Evolutionary conservation across 2,113 vertebrate genomes (phyloP).

Genomic region (Dromiciops gliroides): DNA sequence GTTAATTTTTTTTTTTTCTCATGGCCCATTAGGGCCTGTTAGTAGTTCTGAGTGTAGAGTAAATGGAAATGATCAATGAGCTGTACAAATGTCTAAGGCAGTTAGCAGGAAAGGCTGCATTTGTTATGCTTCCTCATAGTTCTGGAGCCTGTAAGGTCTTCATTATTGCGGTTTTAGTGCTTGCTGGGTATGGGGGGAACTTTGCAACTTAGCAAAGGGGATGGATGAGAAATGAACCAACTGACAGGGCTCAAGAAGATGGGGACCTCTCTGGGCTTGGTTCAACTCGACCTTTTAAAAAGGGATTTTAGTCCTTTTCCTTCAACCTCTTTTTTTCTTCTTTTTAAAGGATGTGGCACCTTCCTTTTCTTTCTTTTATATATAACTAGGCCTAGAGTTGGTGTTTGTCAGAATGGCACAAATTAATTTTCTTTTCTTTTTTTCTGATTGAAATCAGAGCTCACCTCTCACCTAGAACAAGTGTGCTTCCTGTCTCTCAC

Average conservation of each 20-base stretch:
- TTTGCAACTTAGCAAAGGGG: background rate
- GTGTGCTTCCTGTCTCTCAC: background rate
- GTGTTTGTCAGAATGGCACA: background rate
- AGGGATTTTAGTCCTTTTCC: background rate
- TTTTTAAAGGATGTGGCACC: too few relatives aligned
- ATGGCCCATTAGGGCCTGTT: background rate
- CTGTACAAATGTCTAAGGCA: background rate
- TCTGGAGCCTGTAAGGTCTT: background rate
- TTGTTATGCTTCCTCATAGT: background rate
- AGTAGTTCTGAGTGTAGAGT: background rate
- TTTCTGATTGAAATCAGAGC: background rate
- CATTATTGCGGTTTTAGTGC: background rate
- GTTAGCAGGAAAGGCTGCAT: background rate
- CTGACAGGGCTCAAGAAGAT: background rate
- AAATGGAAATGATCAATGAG: background rate
- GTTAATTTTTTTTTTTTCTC: background rate
- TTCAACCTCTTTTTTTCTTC: background rate
- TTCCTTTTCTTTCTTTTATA: background rate
- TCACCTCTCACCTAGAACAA: constrained; percentile 5
- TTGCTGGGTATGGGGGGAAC: background rate
- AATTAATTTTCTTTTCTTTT: background rate
- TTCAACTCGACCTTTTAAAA: background rate
- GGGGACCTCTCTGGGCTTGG: background rate
- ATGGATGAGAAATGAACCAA: background rate
- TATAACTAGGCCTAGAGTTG: background rate